A percentile compares a stretch with the other conserved stretches of the same genome.
These are phyloP conservation scores for Pterostichus madidus DNA, from an alignment of 2,888 invertebrate species.

Conservation along the genomic window DNA sequence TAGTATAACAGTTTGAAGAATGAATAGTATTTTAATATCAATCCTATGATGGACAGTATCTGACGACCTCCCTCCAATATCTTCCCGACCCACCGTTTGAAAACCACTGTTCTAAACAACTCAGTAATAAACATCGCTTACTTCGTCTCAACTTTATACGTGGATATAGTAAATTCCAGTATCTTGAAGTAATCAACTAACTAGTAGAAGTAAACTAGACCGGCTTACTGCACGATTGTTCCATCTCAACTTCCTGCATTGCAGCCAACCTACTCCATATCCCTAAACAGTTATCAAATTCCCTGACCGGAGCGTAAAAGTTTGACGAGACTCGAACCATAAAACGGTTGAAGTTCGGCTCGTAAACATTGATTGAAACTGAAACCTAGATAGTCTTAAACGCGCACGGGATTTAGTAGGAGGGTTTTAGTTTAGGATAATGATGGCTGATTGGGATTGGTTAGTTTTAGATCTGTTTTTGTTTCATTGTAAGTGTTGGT, in stretches of 20 bases:
- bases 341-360: conserved; percentile 31
- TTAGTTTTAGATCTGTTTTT: conserved; percentile 1
- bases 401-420: background rate
- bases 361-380: conserved; percentile 45
- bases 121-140: too few species aligned
- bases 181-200: background rate
- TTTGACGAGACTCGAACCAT: background rate
- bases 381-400: conserved; percentile 1
- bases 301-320: conserved; percentile 10
- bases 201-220: background rate
- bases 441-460: conserved; percentile 23
- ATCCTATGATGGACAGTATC: too few species aligned
- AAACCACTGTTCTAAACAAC: too few species aligned
- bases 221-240: background rate
- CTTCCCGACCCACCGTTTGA: too few species aligned
- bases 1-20: too few species aligned
- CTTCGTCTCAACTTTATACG: too few species aligned
- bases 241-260: background rate
- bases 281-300: conserved; percentile 12
- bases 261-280: background rate
- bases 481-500: background rate
- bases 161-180: too few species aligned
- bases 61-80: too few species aligned
- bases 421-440: background rate
- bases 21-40: too few species aligned